phyloP scores from a whole-genome alignment of 2,888 invertebrate species.

The Metellina segmentata region DNA sequence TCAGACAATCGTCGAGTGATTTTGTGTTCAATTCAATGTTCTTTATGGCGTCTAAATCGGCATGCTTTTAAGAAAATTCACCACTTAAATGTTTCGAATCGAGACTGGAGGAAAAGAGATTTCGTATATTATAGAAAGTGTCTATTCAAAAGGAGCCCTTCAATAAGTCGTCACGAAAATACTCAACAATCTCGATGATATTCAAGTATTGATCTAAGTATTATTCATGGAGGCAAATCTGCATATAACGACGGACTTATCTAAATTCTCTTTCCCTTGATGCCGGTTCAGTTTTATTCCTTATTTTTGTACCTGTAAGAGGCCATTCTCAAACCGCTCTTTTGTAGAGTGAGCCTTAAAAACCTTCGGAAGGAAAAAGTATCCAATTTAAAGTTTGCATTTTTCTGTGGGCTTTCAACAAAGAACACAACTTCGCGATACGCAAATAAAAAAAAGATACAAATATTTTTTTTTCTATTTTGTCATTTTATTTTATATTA shows the following conservation, averaged over 20 bases:
- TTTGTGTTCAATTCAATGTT: background rate
- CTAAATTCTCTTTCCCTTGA: constrained; percentile 13
- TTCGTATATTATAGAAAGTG: background rate
- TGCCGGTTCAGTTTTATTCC: background rate
- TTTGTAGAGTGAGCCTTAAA: constrained; percentile 17
- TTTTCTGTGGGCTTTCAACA: constrained; percentile 26
- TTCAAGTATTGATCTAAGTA: no score
- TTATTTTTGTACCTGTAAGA: background rate
- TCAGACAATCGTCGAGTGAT: background rate
- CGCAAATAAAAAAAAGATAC: constrained; percentile 7
- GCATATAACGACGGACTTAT: constrained; percentile 41
- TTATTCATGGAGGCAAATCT: constrained; percentile 26
- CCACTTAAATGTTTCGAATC: background rate
- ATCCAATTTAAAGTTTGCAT: constrained; percentile 54
- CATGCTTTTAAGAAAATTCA: background rate
- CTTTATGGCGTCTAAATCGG: background rate
- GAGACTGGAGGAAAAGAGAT: background rate
- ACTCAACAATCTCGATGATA: background rate
- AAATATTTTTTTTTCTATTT: constrained; percentile 6
- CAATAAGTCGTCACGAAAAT: background rate
- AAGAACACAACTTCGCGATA: background rate
- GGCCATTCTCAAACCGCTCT: constrained; percentile 35
- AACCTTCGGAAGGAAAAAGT: constrained; percentile 1
- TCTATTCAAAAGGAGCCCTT: background rate
- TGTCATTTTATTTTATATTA: background rate